Base-by-base conservation (phyloP, 2,113 vertebrate species). In the Ophthalmolycus amberensis region DNA sequence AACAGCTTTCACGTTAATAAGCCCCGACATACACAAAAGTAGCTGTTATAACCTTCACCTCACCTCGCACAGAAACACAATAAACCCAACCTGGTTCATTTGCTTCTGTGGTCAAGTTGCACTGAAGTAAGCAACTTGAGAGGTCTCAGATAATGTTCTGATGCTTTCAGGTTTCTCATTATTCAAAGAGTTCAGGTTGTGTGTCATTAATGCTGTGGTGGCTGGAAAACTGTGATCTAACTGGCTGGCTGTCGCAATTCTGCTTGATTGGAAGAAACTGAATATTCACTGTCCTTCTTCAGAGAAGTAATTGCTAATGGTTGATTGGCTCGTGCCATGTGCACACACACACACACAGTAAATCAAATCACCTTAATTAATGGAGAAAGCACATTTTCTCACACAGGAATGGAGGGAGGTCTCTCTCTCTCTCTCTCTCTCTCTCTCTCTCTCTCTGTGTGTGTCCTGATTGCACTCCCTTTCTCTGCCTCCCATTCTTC, bases 401-500 rank as follows among this genome's bases (percentile, higher is more conserved):
- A 60, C 58, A 65, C 67, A 50, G 60, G 42, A 73, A n/a, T 9
- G 15, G 56, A 59, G 69, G 72, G 82, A 68, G 79, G 81, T 79
- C 84, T 76, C 65, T 27, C 56, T 75, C 56, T 77, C 62, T 69
- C 50, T 32, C 48, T 7, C 67, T 71, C 32, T 59, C 54, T 58
- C 54, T 27, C 4, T 32, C 22, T 59, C 54, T 58, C 64, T 69
- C 4, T 32, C 22, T 59, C 54, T 58, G 60, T 69, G 22, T 25
- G 9, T 59, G n/a, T 71, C 54, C 79, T 90, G 92, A 93, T 93
- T 92, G 85, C 80, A 56, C 82, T 86, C 56, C 22, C 40, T 60
- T 88, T 87, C 37, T 77, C 85, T 60, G 37, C 38, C 71, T 75
- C 44, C 27, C 54, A 63, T 88, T 88, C 38, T 79, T 87, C 68